phyloP scores from a whole-genome alignment of 2,797 vertebrate species.

The Phyllotis vaccarum region DNA sequence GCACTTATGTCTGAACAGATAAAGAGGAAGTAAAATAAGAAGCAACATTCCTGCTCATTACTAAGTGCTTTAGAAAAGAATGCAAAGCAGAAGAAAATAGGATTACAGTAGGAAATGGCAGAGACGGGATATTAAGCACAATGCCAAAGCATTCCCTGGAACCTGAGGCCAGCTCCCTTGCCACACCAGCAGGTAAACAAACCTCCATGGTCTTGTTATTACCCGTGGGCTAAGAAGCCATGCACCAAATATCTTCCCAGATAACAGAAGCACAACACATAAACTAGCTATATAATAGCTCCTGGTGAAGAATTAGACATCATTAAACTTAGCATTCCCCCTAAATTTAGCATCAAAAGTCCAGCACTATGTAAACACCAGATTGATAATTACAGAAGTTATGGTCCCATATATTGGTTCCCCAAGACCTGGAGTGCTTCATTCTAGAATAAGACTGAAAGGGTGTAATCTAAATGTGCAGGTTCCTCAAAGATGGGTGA shows the following conservation, averaged over 20 bases:
- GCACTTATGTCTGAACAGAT: background rate
- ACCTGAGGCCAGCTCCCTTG: background rate
- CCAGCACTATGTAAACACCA: background rate
- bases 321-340: background rate
- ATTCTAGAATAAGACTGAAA: background rate
- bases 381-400: background rate
- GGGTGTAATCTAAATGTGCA: background rate
- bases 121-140: background rate
- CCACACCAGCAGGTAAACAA: background rate
- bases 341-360: background rate
- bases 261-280: background rate
- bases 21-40: slow-evolving; percentile 27
- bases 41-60: background rate
- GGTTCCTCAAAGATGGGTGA: background rate
- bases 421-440: background rate
- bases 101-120: background rate
- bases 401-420: background rate
- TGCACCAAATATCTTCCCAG: background rate
- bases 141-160: background rate
- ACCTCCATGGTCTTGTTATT: background rate
- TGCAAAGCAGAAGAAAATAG: background rate
- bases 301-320: background rate
- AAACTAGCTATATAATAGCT: background rate
- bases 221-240: background rate
- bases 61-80: background rate